phyloP scores from a whole-genome alignment of 2,888 invertebrate species.

The Oscheius sp. region DNA sequence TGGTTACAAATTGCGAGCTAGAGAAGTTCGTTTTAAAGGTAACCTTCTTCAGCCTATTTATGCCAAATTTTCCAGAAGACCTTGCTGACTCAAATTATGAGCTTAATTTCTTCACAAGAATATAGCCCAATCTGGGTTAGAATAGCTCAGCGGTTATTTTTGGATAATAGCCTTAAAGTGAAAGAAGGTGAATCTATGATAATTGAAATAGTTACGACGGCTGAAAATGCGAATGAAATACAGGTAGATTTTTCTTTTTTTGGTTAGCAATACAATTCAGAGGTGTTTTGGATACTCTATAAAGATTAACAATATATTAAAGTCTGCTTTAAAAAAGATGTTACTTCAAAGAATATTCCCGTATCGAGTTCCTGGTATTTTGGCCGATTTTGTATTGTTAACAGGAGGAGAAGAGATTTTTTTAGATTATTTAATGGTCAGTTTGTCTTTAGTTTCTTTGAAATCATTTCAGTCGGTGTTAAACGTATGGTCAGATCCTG shows the following conservation, averaged over 20 bases:
- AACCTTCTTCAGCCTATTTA: background rate
- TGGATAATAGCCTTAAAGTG: conserved; percentile 30
- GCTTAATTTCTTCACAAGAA: conserved; percentile 16
- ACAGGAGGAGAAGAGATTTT: background rate
- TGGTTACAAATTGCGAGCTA: conserved; percentile 5
- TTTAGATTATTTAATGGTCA: background rate
- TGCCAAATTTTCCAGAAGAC: background rate
- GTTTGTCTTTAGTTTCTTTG: background rate
- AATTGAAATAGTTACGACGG: background rate
- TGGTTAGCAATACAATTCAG: background rate
- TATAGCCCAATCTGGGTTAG: conserved; percentile 30
- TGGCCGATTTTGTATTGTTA: background rate
- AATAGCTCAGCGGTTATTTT: conserved; percentile 34
- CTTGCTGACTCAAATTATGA: background rate
- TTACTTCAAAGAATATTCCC: conserved; percentile 20
- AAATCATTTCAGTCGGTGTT: conserved; percentile 7
- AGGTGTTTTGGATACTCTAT: conserved; percentile 23
- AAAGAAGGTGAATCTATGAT: conserved; percentile 31
- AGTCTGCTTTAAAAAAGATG: background rate
- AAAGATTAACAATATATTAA: background rate
- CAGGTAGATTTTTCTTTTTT: background rate
- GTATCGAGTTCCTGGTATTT: background rate
- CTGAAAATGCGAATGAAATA: background rate
- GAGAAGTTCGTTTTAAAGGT: conserved; percentile 7
- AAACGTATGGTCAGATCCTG: conserved; percentile 4